Conservation (phyloP, 2,113 vertebrate species). For the Malurus cyaneus region DNA sequence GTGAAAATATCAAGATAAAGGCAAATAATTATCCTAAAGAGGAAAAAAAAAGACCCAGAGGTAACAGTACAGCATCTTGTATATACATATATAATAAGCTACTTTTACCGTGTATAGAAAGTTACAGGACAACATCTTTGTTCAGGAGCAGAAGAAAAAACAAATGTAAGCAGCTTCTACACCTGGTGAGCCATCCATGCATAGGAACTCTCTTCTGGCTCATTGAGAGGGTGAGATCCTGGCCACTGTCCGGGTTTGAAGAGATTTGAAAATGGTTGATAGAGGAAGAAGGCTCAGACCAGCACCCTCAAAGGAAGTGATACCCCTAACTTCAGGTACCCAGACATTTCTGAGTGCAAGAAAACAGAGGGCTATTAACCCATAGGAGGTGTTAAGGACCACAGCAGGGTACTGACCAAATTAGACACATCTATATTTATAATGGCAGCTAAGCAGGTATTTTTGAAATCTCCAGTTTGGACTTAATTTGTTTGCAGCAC, state of each 20-base stretch:
- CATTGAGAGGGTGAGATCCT: fast-evolving
- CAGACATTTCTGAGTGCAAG: background rate
- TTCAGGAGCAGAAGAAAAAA: background rate
- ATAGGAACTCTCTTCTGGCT: background rate
- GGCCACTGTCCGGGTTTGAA: background rate
- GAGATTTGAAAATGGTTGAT: background rate
- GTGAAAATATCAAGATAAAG: constrained; percentile 3
- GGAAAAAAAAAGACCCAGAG: background rate
- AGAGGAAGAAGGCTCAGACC: background rate
- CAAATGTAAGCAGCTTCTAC: background rate
- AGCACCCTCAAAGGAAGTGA: background rate
- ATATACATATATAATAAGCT: background rate
- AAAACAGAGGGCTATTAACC: fast-evolving
- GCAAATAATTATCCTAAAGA: background rate
- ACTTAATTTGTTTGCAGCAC: background rate
- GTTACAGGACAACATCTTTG: background rate
- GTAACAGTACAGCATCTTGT: background rate
- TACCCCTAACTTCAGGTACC: background rate
- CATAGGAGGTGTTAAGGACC: background rate
- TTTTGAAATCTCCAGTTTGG: background rate
- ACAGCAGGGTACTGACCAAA: background rate
- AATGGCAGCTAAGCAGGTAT: background rate
- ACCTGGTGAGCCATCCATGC: background rate
- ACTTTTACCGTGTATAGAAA: background rate
- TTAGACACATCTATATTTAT: background rate